A percentile compares a stretch with the other conserved stretches of the same genome.
These are phyloP conservation scores for Oligia latruncula DNA, from an alignment of 2,888 invertebrate species.

Conservation along the genomic window DNA sequence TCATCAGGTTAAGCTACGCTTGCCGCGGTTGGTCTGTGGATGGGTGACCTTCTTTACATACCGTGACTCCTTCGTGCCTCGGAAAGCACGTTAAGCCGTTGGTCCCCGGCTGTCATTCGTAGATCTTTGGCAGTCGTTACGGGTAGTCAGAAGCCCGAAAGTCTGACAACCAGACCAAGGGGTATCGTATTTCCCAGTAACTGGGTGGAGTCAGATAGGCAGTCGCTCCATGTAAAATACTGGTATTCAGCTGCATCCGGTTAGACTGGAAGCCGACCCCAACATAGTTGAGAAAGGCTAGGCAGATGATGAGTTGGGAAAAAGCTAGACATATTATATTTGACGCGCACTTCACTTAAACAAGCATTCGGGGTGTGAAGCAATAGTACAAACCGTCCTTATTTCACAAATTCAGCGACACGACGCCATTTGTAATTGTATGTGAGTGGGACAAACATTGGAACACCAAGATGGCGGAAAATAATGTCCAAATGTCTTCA, in stretches of 20 bases:
- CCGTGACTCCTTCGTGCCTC: no score
- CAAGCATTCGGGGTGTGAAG: neutral
- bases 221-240: neutral
- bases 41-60: no score
- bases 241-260: neutral
- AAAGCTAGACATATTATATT: neutral
- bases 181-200: neutral
- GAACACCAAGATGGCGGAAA: slow-evolving; percentile 48
- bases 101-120: neutral
- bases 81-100: no score
- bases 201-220: no score
- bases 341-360: no score
- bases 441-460: slow-evolving; percentile 19
- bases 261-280: no score
- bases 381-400: slow-evolving; percentile 10
- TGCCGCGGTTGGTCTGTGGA: no score
- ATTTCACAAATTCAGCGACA: slow-evolving; percentile 17
- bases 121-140: neutral
- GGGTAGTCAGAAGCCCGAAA: neutral
- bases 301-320: no score
- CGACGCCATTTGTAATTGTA: slow-evolving; percentile 34
- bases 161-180: neutral
- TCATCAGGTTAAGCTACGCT: no score
- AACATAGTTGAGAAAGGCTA: no score
- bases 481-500: slow-evolving; percentile 42